Evolutionary conservation across 2,113 vertebrate genomes (phyloP), one percentile per base, ranked within the genome.

Genomic region (Calypte anna): DNA sequence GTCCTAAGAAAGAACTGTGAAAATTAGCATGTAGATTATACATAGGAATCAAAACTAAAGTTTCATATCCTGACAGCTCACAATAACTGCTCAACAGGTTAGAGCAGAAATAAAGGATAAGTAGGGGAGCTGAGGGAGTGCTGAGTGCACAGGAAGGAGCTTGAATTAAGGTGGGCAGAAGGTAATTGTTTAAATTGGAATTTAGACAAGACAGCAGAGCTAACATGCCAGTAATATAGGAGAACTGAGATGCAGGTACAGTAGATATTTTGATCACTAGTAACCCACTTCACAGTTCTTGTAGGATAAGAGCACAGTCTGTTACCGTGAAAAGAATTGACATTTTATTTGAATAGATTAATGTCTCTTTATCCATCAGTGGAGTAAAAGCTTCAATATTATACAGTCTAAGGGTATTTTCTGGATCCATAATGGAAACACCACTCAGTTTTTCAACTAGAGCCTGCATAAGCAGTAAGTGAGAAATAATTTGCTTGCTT

Each of bases 291-390:
- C 82, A 91, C 67, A 83, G 48, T 59, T 95, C 82, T 84, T 1
- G 0, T n/a, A 55, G 54, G 25, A 72, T 79, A 78, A 76, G 54
- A 92, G 77, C 79, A 88, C 13, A 94, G 46, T 66, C 73, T 80
- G 84, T 43, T 93, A 87, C 74, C 50, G 53, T 12, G 7, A 94
- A 89, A 91, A 93, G 79, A 91, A 96, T 58, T 44, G 28, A 95
- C 86, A 75, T 3, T 79, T 92, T 92, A 94, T 91, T 59, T 93
- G 62, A 94, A 79, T 21, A 67, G 17, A 91, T 94, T 96, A 82
- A 95, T 55, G 15, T 27, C 17, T 91, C 76, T 85, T 88, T 77
- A 90, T 77, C 67, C 30, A 89, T 31, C 82, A 90, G 3, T 22
- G 72, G 53, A 89, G 72, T 38, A 90, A 84, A 75, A 14, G 73